Evolutionary conservation across 2,797 vertebrate genomes (phyloP).

Genomic region (Helicolenus hilgendorfi): DNA sequence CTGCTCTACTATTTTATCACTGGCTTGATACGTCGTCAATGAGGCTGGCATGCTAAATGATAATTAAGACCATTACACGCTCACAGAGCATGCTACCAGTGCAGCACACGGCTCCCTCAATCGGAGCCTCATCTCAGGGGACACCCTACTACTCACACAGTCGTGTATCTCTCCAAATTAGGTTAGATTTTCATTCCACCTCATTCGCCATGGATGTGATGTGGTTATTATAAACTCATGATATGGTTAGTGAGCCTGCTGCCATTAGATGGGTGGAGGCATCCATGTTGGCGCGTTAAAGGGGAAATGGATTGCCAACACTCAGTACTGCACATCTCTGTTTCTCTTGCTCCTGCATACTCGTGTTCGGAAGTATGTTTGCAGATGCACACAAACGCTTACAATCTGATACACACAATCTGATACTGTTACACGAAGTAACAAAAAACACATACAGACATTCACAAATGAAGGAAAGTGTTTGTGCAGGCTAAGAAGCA

Average conservation of each 20-base stretch:
- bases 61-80: constrained; percentile 89
- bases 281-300: constrained; percentile 64
- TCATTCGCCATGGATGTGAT: constrained; percentile 84
- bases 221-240: constrained; percentile 86
- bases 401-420: neutral
- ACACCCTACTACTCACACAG: constrained; percentile 81
- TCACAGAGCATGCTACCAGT: constrained; percentile 79
- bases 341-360: constrained; percentile 15
- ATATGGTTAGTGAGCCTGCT: constrained; percentile 82
- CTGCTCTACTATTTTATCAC: constrained; percentile 73
- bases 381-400: neutral
- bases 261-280: constrained; percentile 73
- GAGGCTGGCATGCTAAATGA: constrained; percentile 86
- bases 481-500: neutral
- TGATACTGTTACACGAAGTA: neutral
- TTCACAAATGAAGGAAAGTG: neutral
- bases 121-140: constrained; percentile 82
- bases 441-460: neutral
- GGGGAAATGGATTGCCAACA: constrained; percentile 61
- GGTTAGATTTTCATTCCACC: constrained; percentile 87
- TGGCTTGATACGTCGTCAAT: constrained; percentile 73
- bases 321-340: constrained; percentile 31
- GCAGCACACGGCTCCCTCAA: constrained; percentile 74
- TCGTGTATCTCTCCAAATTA: constrained; percentile 84
- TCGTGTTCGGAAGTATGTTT: constrained; percentile 2